Conservation (phyloP, 2,113 vertebrate genomes). For the Canis aureus region DNA sequence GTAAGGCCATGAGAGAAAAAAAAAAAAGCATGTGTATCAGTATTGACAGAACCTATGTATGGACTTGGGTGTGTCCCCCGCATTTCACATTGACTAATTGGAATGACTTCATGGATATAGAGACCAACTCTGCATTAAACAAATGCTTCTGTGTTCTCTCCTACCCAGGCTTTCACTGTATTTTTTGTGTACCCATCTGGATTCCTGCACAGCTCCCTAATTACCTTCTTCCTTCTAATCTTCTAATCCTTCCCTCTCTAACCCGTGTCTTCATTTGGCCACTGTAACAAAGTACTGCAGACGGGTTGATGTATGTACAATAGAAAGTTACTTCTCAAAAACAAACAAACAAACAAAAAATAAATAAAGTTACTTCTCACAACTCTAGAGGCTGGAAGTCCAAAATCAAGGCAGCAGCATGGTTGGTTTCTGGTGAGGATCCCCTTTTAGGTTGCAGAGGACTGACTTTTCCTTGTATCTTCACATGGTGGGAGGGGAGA, state of each 20-base stretch:
- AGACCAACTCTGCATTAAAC: background rate
- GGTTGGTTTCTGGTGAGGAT: background rate
- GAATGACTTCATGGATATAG: slow-evolving; percentile 10
- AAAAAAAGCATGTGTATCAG: background rate
- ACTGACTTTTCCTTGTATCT: background rate
- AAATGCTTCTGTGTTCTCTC: background rate
- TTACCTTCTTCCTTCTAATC: background rate
- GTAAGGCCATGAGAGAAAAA: background rate
- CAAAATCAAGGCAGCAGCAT: too few relatives aligned
- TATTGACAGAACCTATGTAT: background rate
- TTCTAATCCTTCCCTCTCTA: background rate
- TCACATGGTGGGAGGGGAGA: background rate
- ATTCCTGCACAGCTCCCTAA: background rate
- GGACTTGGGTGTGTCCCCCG: background rate
- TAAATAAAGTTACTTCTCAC: background rate
- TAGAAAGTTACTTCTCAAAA: background rate
- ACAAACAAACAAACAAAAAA: too few relatives aligned
- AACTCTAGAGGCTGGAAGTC: background rate
- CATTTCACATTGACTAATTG: background rate
- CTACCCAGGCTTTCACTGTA: background rate
- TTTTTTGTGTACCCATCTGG: background rate
- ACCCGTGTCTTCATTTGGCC: background rate
- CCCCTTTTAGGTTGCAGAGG: background rate
- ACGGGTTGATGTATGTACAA: background rate
- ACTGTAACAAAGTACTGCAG: background rate